A percentile compares a stretch with the other conserved stretches of the same genome.
Evolutionary conservation across 2,113 vertebrate species (phyloP).

Genomic region (Syrrhaptes paradoxus): DNA sequence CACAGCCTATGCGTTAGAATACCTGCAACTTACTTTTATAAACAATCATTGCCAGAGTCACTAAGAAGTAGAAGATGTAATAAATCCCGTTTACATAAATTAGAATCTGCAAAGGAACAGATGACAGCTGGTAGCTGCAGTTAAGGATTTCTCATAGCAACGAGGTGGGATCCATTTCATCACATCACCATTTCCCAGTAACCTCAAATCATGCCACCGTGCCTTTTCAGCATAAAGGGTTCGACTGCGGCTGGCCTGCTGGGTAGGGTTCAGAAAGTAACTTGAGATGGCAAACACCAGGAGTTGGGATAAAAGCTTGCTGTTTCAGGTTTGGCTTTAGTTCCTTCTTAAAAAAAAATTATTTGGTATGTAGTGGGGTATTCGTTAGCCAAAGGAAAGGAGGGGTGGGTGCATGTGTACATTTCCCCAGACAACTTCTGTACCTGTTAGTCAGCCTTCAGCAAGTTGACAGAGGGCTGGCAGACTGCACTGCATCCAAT

Average conservation of each 20-base stretch:
- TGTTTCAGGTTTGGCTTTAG: background rate
- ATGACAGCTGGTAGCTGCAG: slow-evolving; percentile 75
- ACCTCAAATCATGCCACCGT: background rate
- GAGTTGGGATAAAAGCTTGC: background rate
- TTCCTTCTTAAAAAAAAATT: background rate
- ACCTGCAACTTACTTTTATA: slow-evolving; percentile 84
- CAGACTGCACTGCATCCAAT: background rate
- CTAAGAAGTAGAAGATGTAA: slow-evolving; percentile 79
- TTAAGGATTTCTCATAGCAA: slow-evolving; percentile 57
- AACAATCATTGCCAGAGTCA: slow-evolving; percentile 77
- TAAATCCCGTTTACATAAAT: slow-evolving; percentile 74
- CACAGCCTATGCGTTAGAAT: background rate
- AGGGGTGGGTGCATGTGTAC: background rate
- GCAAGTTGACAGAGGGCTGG: background rate
- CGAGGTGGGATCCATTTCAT: background rate
- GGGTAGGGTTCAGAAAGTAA: background rate
- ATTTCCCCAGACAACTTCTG: background rate
- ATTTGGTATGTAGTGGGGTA: background rate
- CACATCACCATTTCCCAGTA: background rate
- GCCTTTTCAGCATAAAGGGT: background rate
- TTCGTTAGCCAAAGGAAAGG: background rate
- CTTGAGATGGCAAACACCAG: background rate
- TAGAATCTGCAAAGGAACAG: slow-evolving; percentile 80
- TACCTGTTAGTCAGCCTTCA: background rate
- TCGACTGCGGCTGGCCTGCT: background rate